These are phyloP conservation scores for Trachops cirrhosus DNA, from an alignment of 2,797 vertebrate genomes.

Conservation along the genomic window DNA sequence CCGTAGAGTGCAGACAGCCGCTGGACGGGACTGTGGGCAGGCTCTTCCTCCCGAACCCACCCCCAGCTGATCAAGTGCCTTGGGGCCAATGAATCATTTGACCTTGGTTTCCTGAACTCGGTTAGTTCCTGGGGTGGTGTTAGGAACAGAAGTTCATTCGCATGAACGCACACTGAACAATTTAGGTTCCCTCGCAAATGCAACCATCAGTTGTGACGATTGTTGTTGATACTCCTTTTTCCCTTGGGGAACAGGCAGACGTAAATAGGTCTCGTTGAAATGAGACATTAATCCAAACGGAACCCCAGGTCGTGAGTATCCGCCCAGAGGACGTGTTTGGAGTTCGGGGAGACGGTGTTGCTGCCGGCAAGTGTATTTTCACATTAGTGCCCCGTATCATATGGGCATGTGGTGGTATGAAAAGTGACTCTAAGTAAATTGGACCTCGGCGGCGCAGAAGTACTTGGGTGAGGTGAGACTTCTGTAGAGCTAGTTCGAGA, in stretches of 20 bases:
- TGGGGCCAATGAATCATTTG: background rate
- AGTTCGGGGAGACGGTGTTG: background rate
- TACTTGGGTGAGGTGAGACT: background rate
- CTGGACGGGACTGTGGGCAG: fast-evolving
- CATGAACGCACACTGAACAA: background rate
- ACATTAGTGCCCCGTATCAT: background rate
- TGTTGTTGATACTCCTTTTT: background rate
- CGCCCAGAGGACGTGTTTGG: background rate
- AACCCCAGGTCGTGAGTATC: background rate
- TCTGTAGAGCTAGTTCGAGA: background rate
- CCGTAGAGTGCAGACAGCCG: too few relatives aligned
- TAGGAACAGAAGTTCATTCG: background rate
- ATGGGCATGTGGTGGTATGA: background rate
- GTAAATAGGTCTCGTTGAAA: background rate
- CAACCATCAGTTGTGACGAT: background rate
- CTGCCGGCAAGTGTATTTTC: background rate
- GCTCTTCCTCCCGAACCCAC: too few relatives aligned
- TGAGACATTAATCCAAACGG: background rate
- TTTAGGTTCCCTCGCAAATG: background rate
- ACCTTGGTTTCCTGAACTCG: background rate
- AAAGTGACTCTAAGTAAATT: background rate
- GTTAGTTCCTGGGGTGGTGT: background rate
- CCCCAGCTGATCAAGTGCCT: too few relatives aligned
- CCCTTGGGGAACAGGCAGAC: background rate
- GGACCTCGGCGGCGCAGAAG: background rate